Percentiles rank a stretch among this genome's conserved stretches.
phyloP scores from a whole-genome alignment of 2,113 vertebrate species.

The Ia io region DNA sequence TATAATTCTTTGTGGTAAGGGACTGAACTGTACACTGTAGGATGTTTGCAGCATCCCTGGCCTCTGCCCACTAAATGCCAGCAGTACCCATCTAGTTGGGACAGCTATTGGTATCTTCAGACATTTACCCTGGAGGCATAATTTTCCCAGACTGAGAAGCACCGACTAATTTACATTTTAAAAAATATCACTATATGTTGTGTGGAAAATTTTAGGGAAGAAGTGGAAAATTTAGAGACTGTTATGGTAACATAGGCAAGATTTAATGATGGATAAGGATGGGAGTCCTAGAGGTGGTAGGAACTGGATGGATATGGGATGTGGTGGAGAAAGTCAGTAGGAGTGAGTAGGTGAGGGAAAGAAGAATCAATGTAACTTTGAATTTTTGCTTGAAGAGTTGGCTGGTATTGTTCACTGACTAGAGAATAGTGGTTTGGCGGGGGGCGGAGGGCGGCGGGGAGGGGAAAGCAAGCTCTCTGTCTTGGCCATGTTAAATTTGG shows the following conservation, averaged over 20 bases:
- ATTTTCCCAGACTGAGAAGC: conserved; percentile 9
- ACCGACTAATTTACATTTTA: not conserved
- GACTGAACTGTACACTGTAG: not conserved
- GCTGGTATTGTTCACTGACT: not conserved
- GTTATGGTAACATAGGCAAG: not conserved
- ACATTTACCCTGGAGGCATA: not conserved
- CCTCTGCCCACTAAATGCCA: not conserved
- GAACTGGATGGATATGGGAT: not conserved
- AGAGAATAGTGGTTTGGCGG: not conserved
- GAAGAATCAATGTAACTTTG: not conserved
- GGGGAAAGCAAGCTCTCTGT: not conserved
- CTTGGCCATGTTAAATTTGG: conserved; percentile 12
- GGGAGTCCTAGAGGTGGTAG: not conserved
- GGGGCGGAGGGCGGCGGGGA: not conserved
- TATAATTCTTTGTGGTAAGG: not conserved
- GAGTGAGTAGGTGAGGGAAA: not conserved
- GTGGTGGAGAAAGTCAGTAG: not conserved
- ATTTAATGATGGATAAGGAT: not conserved
- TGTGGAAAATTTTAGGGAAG: conserved; percentile 10
- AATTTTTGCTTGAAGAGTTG: not conserved
- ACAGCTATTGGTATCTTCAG: not conserved
- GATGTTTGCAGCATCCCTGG: not conserved
- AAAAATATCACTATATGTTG: not conserved
- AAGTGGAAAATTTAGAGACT: not conserved
- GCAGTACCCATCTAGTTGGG: not conserved